Conservation (phyloP, 2,113 vertebrate genomes). For the Ciconia stormi region DNA sequence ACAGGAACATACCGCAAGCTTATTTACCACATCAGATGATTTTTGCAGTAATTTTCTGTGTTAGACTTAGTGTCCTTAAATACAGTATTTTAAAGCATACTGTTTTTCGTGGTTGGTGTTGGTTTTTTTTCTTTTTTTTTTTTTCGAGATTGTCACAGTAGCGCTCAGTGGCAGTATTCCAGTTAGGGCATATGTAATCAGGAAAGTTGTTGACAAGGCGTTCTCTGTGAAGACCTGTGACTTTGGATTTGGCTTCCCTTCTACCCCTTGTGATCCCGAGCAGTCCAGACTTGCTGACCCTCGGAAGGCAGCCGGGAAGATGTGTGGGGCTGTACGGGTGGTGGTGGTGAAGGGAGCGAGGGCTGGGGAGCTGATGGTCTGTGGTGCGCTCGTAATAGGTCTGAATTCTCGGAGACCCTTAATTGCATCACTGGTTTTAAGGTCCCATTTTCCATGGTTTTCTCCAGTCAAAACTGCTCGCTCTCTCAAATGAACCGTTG, state of each 20-base stretch:
- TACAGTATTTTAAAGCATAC: background rate
- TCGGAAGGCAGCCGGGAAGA: background rate
- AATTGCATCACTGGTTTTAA: background rate
- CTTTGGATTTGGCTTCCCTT: background rate
- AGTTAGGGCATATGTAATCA: background rate
- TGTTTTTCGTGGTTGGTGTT: background rate
- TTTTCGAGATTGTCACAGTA: background rate
- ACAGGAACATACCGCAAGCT: background rate
- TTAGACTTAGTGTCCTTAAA: background rate
- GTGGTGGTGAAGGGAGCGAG: background rate
- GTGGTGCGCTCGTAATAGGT: accelerated
- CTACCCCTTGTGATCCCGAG: background rate
- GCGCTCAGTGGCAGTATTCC: background rate
- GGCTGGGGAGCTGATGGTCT: background rate
- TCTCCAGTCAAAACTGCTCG: background rate
- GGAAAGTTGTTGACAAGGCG: background rate
- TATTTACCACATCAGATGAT: background rate
- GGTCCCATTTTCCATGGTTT: background rate
- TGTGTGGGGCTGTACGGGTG: accelerated
- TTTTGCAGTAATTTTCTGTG: background rate
- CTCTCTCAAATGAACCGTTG: accelerated
- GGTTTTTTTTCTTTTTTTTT: background rate
- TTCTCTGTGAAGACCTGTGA: background rate
- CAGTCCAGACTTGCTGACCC: background rate
- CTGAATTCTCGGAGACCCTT: background rate